phyloP scores from a whole-genome alignment of 2,797 vertebrate genomes.

The Hapalemur alaotrensis region DNA sequence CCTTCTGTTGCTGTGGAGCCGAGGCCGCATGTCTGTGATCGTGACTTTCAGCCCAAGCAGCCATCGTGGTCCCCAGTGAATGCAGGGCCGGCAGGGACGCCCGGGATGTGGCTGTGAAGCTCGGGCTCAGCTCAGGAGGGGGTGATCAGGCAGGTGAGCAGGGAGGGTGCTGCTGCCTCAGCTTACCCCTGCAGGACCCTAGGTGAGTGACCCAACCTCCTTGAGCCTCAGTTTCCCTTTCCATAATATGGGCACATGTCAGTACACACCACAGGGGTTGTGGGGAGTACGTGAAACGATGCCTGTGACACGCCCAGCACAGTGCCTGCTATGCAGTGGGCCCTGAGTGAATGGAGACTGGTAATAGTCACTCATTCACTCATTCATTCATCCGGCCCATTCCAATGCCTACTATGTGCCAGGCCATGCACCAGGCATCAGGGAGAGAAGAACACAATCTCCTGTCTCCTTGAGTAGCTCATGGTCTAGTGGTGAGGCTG shows the following conservation, averaged over 20 bases:
- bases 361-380: no score
- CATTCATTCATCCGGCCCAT: neutral
- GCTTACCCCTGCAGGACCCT: neutral
- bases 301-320: neutral
- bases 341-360: neutral
- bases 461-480: neutral
- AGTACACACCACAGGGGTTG: rapidly evolving
- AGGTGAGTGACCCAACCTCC: neutral
- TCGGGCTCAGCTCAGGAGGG: neutral
- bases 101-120: rapidly evolving
- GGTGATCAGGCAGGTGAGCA: no score
- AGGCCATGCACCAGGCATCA: rapidly evolving
- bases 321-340: rapidly evolving
- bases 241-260: neutral
- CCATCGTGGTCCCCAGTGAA: neutral
- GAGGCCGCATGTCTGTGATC: neutral
- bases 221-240: neutral
- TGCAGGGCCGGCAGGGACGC: rapidly evolving
- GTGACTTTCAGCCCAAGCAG: neutral
- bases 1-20: neutral
- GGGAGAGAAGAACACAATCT: neutral
- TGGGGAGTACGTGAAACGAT: rapidly evolving
- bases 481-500: rapidly evolving
- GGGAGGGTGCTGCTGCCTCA: neutral
- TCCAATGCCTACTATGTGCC: rapidly evolving